Evolutionary conservation across 2,113 vertebrate species (phyloP).

Genomic region (Cololabis saira): DNA sequence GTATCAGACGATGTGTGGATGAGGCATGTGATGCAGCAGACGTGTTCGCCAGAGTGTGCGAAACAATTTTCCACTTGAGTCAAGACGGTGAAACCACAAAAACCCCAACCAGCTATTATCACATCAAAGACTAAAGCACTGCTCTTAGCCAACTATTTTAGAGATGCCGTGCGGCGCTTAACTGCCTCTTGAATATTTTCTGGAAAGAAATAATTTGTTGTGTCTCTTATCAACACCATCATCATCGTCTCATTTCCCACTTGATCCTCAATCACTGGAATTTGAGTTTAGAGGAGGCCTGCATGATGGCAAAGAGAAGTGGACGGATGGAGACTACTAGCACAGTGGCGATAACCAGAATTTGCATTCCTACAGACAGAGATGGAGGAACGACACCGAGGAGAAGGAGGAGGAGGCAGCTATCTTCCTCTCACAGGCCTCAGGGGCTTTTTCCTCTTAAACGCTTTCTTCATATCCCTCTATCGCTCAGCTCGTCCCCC

Average conservation of each 20-base stretch:
- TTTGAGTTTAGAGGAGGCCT: slow-evolving; percentile 2
- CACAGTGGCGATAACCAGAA: slow-evolving; percentile 44
- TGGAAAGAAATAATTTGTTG: slow-evolving; percentile 43
- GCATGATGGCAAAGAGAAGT: background rate
- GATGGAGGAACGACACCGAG: slow-evolving; percentile 36
- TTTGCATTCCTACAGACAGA: slow-evolving; percentile 58
- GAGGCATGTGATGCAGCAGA: slow-evolving; percentile 59
- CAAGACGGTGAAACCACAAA: slow-evolving; percentile 64
- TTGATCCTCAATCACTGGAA: slow-evolving; percentile 18
- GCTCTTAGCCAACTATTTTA: slow-evolving; percentile 56
- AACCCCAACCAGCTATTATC: slow-evolving; percentile 70
- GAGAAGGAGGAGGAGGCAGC: slow-evolving; percentile 38
- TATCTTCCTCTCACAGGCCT: slow-evolving; percentile 63
- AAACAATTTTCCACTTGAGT: slow-evolving; percentile 76
- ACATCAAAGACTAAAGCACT: slow-evolving; percentile 62
- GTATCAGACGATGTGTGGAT: slow-evolving; percentile 37
- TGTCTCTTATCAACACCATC: slow-evolving; percentile 41
- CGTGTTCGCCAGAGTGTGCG: slow-evolving; percentile 60
- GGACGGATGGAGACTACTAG: slow-evolving; percentile 9
- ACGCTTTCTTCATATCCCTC: slow-evolving; percentile 30
- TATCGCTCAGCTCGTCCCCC: slow-evolving; percentile 37
- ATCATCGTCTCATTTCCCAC: slow-evolving; percentile 28
- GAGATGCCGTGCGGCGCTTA: slow-evolving; percentile 37
- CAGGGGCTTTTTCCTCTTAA: slow-evolving; percentile 43
- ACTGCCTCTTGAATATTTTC: slow-evolving; percentile 37